Evolutionary conservation across 2,797 vertebrate genomes (phyloP).

Genomic region (Botia almorhae): DNA sequence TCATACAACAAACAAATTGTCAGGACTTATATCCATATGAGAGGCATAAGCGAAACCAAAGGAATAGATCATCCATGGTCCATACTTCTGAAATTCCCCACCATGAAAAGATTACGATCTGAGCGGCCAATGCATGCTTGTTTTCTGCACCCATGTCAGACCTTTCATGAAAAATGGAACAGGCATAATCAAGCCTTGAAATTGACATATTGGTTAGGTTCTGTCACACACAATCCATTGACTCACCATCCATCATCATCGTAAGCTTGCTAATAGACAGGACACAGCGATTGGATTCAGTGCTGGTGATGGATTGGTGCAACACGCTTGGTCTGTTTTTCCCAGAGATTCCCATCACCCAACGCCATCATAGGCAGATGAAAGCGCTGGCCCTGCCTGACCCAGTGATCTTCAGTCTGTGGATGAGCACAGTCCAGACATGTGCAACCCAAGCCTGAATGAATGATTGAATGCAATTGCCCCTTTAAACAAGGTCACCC

Average conservation of each 20-base stretch:
- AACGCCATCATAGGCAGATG: slow-evolving; percentile 32
- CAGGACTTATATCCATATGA: slow-evolving; percentile 47
- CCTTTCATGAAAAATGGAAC: slow-evolving; percentile 51
- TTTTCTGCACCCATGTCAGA: slow-evolving; percentile 36
- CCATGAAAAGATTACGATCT: slow-evolving; percentile 46
- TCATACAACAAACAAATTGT: slow-evolving; percentile 42
- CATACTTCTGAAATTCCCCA: slow-evolving; percentile 5
- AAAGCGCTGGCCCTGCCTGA: slow-evolving; percentile 25
- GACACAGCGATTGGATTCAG: slow-evolving; percentile 67
- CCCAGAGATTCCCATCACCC: slow-evolving; percentile 5
- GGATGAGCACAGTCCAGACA: slow-evolving; percentile 13
- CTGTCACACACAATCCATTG: slow-evolving; percentile 27
- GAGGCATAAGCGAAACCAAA: slow-evolving; percentile 48
- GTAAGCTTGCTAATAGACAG: slow-evolving; percentile 68
- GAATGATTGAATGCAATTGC: slow-evolving; percentile 54
- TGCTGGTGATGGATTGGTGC: slow-evolving; percentile 63
- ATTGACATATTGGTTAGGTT: slow-evolving; percentile 12
- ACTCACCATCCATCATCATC: slow-evolving; percentile 73
- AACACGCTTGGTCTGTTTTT: slow-evolving; percentile 24
- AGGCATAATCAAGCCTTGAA: slow-evolving; percentile 61
- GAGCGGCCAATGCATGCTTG: slow-evolving; percentile 25
- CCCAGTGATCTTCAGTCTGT: slow-evolving; percentile 34
- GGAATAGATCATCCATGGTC: slow-evolving; percentile 37
- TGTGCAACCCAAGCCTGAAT: slow-evolving; percentile 43
- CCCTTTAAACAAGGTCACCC: slow-evolving; percentile 69